A percentile compares a stretch with the other conserved stretches of the same genome.
Evolutionary conservation across 2,888 invertebrate genomes (phyloP).

Genomic region (Dendrolimus pini): DNA sequence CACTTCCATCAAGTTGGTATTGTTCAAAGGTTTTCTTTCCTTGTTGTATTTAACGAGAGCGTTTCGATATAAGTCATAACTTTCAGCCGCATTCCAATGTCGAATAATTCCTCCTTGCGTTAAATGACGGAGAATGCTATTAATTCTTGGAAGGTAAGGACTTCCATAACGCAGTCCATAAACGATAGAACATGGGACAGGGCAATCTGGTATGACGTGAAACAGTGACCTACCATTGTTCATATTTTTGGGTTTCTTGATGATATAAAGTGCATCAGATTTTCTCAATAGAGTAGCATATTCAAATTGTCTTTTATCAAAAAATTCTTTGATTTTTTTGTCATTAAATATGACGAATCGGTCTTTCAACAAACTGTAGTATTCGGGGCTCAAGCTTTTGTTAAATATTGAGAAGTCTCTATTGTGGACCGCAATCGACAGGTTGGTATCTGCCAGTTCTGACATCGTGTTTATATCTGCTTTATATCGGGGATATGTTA

Average conservation of each 20-base stretch:
- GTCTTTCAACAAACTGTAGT: slow-evolving; percentile 30
- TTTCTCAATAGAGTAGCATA: slow-evolving; percentile 69
- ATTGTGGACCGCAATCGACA: slow-evolving; percentile 52
- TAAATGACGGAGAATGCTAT: slow-evolving; percentile 57
- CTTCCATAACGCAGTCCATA: slow-evolving; percentile 77
- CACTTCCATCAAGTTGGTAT: slow-evolving; percentile 63
- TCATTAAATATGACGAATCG: slow-evolving; percentile 55
- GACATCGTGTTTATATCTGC: slow-evolving; percentile 40
- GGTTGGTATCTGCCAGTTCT: slow-evolving; percentile 38
- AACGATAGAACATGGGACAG: slow-evolving; percentile 73
- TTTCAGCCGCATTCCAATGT: slow-evolving; percentile 51
- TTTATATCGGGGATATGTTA: slow-evolving; percentile 53
- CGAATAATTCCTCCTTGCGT: slow-evolving; percentile 70
- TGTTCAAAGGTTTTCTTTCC: slow-evolving; percentile 49
- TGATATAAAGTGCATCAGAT: slow-evolving; percentile 50
- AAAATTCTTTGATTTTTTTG: slow-evolving; percentile 38
- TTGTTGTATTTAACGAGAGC: slow-evolving; percentile 27
- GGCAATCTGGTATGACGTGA: slow-evolving; percentile 66
- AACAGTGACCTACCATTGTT: slow-evolving; percentile 58
- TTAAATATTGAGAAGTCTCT: slow-evolving; percentile 45
- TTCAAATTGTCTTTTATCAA: slow-evolving; percentile 53
- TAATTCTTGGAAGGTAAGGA: slow-evolving; percentile 66
- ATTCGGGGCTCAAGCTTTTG: slow-evolving; percentile 35
- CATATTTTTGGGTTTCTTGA: slow-evolving; percentile 40
- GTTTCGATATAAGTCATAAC: slow-evolving; percentile 29